Evolutionary conservation across 2,113 vertebrate species (phyloP), one percentile per base, ranked within the genome.

Genomic region (Nerophis lumbriciformis): DNA sequence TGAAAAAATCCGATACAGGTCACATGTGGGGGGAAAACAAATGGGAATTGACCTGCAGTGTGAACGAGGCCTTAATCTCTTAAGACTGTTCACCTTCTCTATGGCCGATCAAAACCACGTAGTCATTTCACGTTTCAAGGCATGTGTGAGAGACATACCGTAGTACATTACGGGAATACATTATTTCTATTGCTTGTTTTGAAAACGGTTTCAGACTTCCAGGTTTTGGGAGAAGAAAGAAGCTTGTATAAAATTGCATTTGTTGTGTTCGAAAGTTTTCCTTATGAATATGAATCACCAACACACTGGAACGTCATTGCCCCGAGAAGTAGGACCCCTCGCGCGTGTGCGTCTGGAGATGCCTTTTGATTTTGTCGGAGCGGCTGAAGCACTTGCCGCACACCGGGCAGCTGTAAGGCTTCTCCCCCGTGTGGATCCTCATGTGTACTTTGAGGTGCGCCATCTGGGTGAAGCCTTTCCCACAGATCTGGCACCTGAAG

Each of bases 321-420:
- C 86, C 86, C 72, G 87, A 83, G 72, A 89, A 89, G 61, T 89
- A 89, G 4, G 82, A 80, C 68, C 87, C 87, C 61, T 89, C 87
- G 0, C 86, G 85, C 67, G 79, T 89, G 54, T 89, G 87, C 61
- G 87, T 89, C 79, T 89, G 87, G 12, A 89, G 85, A 68, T 89
- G 87, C 66, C 87, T 73, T 77, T 89, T 89, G 64, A 89, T 89
- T 83, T 89, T 89, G 82, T 89, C 87, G 13, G 87, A 89, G 21
- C 87, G 87, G 60, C 87, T 88, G 66, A 89, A 89, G 73, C 87
- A 89, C 67, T 89, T 89, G 53, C 87, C 87, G 12, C 87, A 89
- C 70, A 89, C 87, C 0, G 87, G 87, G 36, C 87, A 89, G 48
- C 87, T 89, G 77, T 89, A 89, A 0, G 87, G 87, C 80, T 89